A percentile compares a stretch with the other conserved stretches of the same genome.
Evolutionary conservation across 1,140 invertebrate genomes (phyloP).

Genomic region (Himalopsyche phryganea): DNA sequence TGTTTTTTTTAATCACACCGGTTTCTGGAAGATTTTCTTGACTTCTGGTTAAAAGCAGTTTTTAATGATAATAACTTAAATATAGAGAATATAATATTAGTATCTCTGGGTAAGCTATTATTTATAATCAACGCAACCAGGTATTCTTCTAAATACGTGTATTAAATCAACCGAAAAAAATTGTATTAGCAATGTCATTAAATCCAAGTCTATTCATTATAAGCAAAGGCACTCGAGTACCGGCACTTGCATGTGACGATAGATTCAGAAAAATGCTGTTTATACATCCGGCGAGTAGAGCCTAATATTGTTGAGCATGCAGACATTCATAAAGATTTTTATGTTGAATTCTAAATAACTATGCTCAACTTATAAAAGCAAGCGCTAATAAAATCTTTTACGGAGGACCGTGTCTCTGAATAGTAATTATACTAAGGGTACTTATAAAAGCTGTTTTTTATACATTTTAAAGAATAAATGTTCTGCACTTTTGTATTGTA

Average conservation of each 20-base stretch:
- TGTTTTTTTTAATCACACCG: too few species aligned
- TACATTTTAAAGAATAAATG: not conserved
- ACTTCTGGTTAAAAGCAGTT: too few species aligned
- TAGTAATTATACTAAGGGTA: constrained; percentile 26
- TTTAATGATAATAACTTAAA: too few species aligned
- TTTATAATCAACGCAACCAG: too few species aligned
- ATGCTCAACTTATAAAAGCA: constrained; percentile 30
- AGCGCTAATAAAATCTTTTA: constrained; percentile 32
- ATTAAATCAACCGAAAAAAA: not conserved
- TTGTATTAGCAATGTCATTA: constrained; percentile 26
- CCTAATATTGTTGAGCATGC: not conserved
- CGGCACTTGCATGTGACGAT: not conserved
- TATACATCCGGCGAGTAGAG: not conserved
- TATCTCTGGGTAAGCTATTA: too few species aligned
- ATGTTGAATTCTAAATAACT: constrained; percentile 24
- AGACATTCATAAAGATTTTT: not conserved
- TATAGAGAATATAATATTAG: too few species aligned
- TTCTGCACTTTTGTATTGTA: too few species aligned
- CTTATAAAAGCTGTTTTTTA: not conserved
- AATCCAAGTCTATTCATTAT: constrained; percentile 21
- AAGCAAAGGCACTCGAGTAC: not conserved
- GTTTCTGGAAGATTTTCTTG: too few species aligned
- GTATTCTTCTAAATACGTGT: too few species aligned
- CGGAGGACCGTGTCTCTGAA: constrained; percentile 26
- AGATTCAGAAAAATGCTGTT: not conserved